Conservation (phyloP, 64 coral and sea anemone species). For the Montipora capricornis region DNA sequence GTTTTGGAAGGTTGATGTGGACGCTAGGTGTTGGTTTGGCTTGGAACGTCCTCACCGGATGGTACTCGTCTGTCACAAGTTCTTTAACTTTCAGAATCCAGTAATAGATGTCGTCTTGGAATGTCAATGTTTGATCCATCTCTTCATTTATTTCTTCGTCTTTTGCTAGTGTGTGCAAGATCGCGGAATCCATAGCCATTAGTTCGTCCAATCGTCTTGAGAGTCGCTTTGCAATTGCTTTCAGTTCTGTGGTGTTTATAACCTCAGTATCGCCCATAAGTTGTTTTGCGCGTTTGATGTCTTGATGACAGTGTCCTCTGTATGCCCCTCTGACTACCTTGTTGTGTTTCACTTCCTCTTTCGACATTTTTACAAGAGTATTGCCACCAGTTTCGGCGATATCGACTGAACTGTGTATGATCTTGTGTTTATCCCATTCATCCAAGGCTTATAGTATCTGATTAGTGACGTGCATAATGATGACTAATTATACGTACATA, state of each 20-base stretch:
- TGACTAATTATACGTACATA: too few species aligned
- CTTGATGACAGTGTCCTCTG: too few species aligned
- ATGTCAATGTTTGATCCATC: slow-evolving; percentile 24
- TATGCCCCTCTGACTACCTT: too few species aligned
- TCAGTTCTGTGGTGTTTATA: slow-evolving; percentile 41
- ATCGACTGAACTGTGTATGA: too few species aligned
- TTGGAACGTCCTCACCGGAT: slow-evolving; percentile 15
- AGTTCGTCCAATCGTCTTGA: slow-evolving; percentile 39
- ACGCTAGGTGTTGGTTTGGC: background rate
- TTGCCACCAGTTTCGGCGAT: too few species aligned
- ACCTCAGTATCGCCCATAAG: slow-evolving; percentile 6
- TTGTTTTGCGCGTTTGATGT: too few species aligned
- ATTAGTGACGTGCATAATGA: too few species aligned
- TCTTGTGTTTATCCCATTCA: too few species aligned
- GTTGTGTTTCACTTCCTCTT: too few species aligned
- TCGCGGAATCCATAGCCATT: slow-evolving; percentile 7
- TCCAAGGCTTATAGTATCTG: too few species aligned
- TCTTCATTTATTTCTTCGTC: slow-evolving; percentile 10
- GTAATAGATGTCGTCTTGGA: slow-evolving; percentile 26
- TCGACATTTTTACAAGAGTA: too few species aligned
- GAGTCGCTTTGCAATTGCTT: slow-evolving; percentile 39
- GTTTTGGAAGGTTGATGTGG: slow-evolving; percentile 33
- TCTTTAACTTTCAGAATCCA: slow-evolving; percentile 41
- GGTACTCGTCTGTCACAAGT: slow-evolving; percentile 13
- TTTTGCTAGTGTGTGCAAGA: background rate